Evolutionary conservation across 2,888 invertebrate genomes (phyloP).

Genomic region (Crematogaster levior): DNA sequence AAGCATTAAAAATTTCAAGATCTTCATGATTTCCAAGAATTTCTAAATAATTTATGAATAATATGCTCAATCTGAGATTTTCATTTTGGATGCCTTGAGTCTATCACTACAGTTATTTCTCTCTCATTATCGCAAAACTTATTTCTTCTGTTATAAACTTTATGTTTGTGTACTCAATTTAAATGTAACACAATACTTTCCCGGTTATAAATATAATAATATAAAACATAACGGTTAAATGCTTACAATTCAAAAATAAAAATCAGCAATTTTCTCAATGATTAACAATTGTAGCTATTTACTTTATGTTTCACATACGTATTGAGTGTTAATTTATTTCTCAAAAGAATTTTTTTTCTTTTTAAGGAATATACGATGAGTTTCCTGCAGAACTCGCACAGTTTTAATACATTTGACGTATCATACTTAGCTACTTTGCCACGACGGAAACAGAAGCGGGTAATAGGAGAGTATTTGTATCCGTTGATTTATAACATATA

Average conservation of each 20-base stretch:
- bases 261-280: not conserved
- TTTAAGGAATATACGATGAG: not conserved
- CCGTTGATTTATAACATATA: not conserved
- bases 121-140: not conserved
- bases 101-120: no score
- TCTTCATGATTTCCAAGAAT: no score
- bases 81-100: no score
- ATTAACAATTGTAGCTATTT: not conserved
- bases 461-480: not conserved
- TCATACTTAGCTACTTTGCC: not conserved
- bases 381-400: not conserved
- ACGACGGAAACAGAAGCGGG: not conserved
- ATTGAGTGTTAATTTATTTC: not conserved
- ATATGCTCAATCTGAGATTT: not conserved
- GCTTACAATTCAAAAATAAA: not conserved
- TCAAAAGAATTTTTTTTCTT: conserved; percentile 15
- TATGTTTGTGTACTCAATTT: not conserved
- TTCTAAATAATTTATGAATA: no score
- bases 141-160: not conserved
- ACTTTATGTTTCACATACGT: not conserved
- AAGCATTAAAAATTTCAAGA: no score
- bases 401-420: not conserved
- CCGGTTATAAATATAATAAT: not conserved
- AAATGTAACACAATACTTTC: not conserved
- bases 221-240: not conserved